Evolutionary conservation across 2,797 vertebrate genomes (phyloP), one percentile per base, ranked within the genome.

Genomic region (Chelidonichthys spinosus): DNA sequence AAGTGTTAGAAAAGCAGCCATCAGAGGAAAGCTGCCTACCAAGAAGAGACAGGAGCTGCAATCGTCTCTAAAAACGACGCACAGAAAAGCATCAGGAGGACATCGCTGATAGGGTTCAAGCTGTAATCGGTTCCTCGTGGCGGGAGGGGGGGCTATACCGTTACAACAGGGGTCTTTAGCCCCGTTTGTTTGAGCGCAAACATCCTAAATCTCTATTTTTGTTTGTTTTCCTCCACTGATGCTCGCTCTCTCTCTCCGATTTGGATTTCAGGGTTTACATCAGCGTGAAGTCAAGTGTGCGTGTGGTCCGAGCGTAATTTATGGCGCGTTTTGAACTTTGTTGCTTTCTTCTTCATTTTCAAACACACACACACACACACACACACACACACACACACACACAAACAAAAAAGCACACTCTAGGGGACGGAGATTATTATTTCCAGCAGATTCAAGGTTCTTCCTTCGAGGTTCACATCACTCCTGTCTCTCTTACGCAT

Each of bases 171-270:
- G 78, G 85, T 60, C 79, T 56, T 74, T 72, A 60, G 74, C 75
- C 40, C 73, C 73, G 81, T 87, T 92, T 84, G 83, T 90, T 86
- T 82, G 63, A 76, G 77, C 8, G 63, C 79, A 90, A 88, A 90
- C 83, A 87, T 72, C 68, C 67, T 72, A 83, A 90, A 88, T 90
- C 84, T 70, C 47, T 59, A 49, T 2, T 44, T 44, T 50, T 58
- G 61, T 59, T 60, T 58, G 11, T 69, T 76, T 65, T 60, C 36
- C 69, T 37, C 59, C 69, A 62, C 68, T 43, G 76, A 76, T 36
- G 82, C 69, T 74, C 25, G 1, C 25, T 25, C 25, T 25, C 25
- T 25, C 25, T 25, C 25, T 25, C 25, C 2, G 25, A 25, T 25
- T 25, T 25, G 25, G 25, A 25, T 25, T 25, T 25, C 25, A 25